These are phyloP conservation scores for Bactericera cockerelli DNA, from an alignment of 1,140 invertebrate species.

Conservation along the genomic window DNA sequence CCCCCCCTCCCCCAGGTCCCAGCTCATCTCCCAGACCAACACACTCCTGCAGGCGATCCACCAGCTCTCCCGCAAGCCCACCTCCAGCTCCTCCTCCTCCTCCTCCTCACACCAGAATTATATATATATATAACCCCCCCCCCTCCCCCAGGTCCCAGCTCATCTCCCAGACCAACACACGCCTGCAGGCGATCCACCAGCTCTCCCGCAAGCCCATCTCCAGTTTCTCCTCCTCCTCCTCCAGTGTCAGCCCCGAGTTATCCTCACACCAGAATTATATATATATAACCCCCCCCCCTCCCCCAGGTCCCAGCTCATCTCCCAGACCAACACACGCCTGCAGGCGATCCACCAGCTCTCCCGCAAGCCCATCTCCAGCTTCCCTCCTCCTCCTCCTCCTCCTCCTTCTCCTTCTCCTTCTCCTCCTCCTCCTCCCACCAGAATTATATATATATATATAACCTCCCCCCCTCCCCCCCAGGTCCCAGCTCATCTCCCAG, in stretches of 20 bases:
- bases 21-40: constrained; percentile 32
- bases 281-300: too few species aligned
- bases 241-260: constrained; percentile 20
- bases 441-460: too few species aligned
- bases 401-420: too few species aligned
- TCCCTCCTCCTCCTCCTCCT: too few species aligned
- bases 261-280: too few species aligned
- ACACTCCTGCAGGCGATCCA: too few species aligned
- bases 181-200: constrained; percentile 67
- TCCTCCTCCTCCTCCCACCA: too few species aligned
- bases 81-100: constrained; percentile 52
- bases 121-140: too few species aligned
- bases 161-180: constrained; percentile 59
- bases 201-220: constrained; percentile 73
- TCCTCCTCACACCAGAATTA: too few species aligned
- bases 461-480: too few species aligned
- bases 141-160: constrained; percentile 71
- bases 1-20: too few species aligned
- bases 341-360: constrained; percentile 70
- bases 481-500: constrained; percentile 66
- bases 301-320: constrained; percentile 37
- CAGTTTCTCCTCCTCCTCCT: constrained; percentile 40
- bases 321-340: too few species aligned
- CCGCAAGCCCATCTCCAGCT: constrained; percentile 72
- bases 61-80: constrained; percentile 68